These are phyloP conservation scores for Nemurella pictetii DNA, from an alignment of 2,888 invertebrate genomes.

Conservation along the genomic window DNA sequence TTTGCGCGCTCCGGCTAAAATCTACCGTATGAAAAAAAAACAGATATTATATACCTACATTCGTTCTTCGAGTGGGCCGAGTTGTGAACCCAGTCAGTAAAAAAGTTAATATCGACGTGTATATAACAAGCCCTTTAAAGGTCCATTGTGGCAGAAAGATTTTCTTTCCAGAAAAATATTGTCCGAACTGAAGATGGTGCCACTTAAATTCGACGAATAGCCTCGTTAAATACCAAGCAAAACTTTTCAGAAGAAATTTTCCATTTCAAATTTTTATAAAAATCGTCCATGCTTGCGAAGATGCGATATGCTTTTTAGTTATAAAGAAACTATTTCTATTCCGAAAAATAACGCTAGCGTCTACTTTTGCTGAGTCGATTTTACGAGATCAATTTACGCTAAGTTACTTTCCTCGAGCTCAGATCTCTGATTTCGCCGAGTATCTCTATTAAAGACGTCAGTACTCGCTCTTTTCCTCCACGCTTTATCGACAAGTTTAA, in stretches of 20 bases:
- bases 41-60: no score
- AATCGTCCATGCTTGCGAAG: not conserved
- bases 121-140: no score
- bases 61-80: no score
- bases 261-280: not conserved
- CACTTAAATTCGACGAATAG: not conserved
- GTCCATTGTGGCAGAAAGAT: not conserved
- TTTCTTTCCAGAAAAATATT: not conserved
- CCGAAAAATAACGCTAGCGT: not conserved
- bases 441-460: not conserved
- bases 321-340: not conserved
- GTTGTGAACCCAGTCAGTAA: no score
- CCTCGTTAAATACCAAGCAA: not conserved
- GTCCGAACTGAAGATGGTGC: not conserved
- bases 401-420: not conserved
- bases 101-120: no score
- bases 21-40: no score
- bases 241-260: not conserved
- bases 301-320: not conserved
- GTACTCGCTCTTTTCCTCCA: not conserved
- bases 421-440: not conserved
- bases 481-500: not conserved
- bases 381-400: not conserved
- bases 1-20: no score
- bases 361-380: not conserved